A percentile compares a stretch with the other conserved stretches of the same genome.
phyloP scores from a whole-genome alignment of 2,113 vertebrate genomes.

The Neolamprologus toae region DNA sequence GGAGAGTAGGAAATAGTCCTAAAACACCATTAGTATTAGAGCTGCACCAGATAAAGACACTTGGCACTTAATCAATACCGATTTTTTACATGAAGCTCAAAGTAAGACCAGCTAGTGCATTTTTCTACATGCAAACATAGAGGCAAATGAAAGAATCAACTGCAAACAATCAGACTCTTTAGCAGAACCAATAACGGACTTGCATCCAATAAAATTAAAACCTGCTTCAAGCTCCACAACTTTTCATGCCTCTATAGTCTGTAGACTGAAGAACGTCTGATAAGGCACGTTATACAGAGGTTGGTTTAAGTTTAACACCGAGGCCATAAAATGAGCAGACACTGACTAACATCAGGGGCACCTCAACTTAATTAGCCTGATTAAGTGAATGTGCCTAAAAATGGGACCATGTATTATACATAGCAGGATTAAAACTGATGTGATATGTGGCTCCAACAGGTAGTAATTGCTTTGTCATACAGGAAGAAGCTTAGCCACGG shows the following conservation, averaged over 20 bases:
- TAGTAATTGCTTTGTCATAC: background rate
- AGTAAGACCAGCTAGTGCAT: background rate
- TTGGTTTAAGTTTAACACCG: background rate
- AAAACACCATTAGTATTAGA: background rate
- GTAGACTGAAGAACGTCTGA: background rate
- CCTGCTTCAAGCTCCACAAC: background rate
- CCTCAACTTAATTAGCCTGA: slow-evolving; percentile 33
- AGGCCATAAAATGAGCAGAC: background rate
- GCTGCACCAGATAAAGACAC: background rate
- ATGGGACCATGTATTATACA: slow-evolving; percentile 35
- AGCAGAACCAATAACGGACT: slow-evolving; percentile 4
- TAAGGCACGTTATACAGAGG: background rate
- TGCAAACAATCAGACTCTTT: background rate
- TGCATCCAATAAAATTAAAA: slow-evolving; percentile 2
- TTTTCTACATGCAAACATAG: background rate
- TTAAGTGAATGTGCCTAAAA: slow-evolving; percentile 32
- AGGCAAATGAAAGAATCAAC: slow-evolving; percentile 1
- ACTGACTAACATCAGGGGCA: slow-evolving; percentile 4
- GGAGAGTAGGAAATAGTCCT: background rate
- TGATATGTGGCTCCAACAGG: background rate
- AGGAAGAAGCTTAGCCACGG: background rate
- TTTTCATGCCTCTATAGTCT: background rate
- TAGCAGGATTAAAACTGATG: background rate
- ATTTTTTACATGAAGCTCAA: background rate
- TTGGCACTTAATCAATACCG: background rate